Base-by-base conservation (phyloP, 1,140 invertebrate species). In the Rhynchophorus ferrugineus region DNA sequence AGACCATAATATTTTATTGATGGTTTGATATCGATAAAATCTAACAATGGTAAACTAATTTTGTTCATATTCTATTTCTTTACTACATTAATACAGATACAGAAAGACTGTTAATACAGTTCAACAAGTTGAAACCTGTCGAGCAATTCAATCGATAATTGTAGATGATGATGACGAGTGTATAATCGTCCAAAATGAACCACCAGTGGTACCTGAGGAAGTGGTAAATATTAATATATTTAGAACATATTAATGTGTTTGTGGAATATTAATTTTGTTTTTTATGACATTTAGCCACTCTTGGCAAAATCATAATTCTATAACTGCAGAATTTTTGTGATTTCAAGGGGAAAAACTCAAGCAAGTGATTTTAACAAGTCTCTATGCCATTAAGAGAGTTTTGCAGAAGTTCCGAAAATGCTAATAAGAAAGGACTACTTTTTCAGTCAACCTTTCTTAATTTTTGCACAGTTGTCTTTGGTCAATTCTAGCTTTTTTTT, bases 131-230 rank as follows among this genome's bases (percentile, higher is more conserved):
- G 51, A 46, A 44, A 49, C 46, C 16, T 49, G 47, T 17, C 17
- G 47, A 7, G 36, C 56, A 13, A 22, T 56, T 9, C 54, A 57
- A 35, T 48, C 53, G 7, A 57, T 54, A 24, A 18, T 44, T 8
- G 38, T 37, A 13, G 49, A 45, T 38, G 49, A 46, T 11, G 52
- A 54, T 38, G 49, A 45, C 22, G 44, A 44, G 38, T 42, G 33
- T 21, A 44, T 48, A 22, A 42, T 50, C 22, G 43, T 47, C 8
- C 47, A 39, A 24, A 44, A 54, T 11, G 24, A 24, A 36, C 39
- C 49, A 19, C 39, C 38, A 35, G 22, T 50, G 18, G 43, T 45
- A 29, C 14, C 20, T 1, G 33, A 9, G 18, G 43, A 38, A n/a
- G 41, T 36, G 36, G 50, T 52, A 43, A 44, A n/a, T 17, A n/a